Conservation (phyloP, 2,888 invertebrate genomes). For the Ferrisia virgata region DNA sequence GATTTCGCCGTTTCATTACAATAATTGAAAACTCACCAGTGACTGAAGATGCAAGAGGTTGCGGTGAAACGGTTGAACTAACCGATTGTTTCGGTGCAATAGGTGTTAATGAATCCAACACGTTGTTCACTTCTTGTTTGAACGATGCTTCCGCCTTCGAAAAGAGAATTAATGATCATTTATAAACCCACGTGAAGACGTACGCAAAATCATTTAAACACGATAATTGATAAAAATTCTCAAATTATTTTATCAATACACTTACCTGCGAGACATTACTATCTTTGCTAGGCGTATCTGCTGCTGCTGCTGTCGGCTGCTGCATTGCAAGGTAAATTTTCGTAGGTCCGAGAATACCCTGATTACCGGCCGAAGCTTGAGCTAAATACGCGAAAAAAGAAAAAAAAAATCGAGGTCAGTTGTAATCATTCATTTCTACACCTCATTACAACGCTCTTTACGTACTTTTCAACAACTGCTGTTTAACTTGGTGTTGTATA, state of each 20-base stretch:
- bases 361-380: constrained; percentile 81
- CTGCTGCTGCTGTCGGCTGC: constrained; percentile 58
- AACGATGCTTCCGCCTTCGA: background rate
- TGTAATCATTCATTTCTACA: background rate
- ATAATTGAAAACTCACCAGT: background rate
- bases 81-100: constrained; percentile 26
- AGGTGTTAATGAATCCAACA: background rate
- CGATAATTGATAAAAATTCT: too few relatives aligned
- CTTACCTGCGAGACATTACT: background rate
- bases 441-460: background rate
- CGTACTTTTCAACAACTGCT: constrained; percentile 78
- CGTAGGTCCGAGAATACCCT: constrained; percentile 78
- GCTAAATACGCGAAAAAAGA: constrained; percentile 58
- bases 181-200: too few relatives aligned
- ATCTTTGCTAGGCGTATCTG: constrained; percentile 45
- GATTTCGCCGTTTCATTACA: background rate
- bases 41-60: background rate
- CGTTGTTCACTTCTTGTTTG: constrained; percentile 21
- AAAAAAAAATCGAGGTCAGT: too few relatives aligned
- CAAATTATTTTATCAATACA: constrained; percentile 4
- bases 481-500: constrained; percentile 85
- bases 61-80: background rate
- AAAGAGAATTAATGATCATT: too few relatives aligned
- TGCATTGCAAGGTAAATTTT: constrained; percentile 84
- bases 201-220: too few relatives aligned